Evolutionary conservation across 2,113 vertebrate species (phyloP), one percentile per base, ranked within the genome.

Genomic region (Riparia riparia): DNA sequence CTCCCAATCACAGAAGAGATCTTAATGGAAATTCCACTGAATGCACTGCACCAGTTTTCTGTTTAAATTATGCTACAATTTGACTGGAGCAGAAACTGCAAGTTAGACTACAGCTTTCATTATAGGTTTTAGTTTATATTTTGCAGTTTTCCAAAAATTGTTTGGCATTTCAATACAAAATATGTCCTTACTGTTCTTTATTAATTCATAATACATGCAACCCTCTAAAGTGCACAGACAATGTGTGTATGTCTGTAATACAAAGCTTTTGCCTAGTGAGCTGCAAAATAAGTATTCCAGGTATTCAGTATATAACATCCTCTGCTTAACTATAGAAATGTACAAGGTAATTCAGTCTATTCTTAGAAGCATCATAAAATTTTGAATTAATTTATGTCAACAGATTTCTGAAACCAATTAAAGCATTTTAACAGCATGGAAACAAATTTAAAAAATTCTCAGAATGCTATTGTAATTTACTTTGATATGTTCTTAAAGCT

Each of bases 381-480:
- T 87, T 37, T 47, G 22, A 88, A 89, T 76, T 69, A 70, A 93
- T 91, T 91, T 61, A 65, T 94, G 76, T 65, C 80, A 90, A 78
- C n/a, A 90, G 79, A 89, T 61, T 88, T 89, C 79, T 96, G 71
- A 96, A 89, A 82, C 41, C 41, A 91, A 83, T 91, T 92, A 94
- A 90, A 81, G 63, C 34, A 63, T 63, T 79, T 91, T 77, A 93
- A 58, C 41, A 83, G 61, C 0, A 0, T 63, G 50, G 37, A 90
- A 89, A 80, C 19, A 94, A 83, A 82, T 9, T 37, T 37, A 9
- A 65, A 15, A 19, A 72, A 57, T 95, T 56, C 72, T 29, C 78
- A 41, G 41, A 71, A n/a, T 86, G 37, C 44, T 82, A 64, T 42
- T 96, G 56, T 71, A 92, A 94, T 95, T 95, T 95, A 81, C 44